These are phyloP conservation scores for Lochmaea crataegi DNA, from an alignment of 2,888 invertebrate species.

Conservation along the genomic window DNA sequence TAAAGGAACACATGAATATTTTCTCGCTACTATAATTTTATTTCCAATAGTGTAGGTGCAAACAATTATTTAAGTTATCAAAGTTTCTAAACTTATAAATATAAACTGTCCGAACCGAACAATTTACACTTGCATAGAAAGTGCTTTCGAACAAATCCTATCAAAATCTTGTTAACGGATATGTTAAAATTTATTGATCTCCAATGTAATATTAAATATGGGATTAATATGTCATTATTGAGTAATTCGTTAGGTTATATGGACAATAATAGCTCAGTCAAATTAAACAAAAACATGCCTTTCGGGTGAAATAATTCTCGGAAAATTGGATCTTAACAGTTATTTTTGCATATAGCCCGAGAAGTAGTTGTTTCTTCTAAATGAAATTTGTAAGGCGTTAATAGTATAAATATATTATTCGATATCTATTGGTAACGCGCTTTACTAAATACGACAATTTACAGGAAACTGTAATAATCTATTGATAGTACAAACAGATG, in stretches of 20 bases:
- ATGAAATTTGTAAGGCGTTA: too few species aligned
- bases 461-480: too few species aligned
- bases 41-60: not conserved
- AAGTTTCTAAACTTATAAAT: not conserved
- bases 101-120: not conserved
- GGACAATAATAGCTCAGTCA: not conserved
- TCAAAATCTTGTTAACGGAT: slow-evolving; percentile 23
- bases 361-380: too few species aligned
- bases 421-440: too few species aligned
- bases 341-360: too few species aligned
- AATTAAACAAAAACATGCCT: too few species aligned
- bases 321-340: too few species aligned
- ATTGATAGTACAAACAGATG: too few species aligned
- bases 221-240: not conserved
- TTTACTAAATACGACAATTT: too few species aligned
- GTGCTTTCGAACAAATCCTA: slow-evolving; percentile 10
- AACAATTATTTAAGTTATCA: not conserved
- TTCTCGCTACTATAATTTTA: not conserved
- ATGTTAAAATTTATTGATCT: not conserved
- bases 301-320: too few species aligned
- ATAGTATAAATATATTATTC: too few species aligned
- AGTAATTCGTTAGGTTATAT: not conserved
- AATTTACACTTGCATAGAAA: slow-evolving; percentile 25
- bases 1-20: slow-evolving; percentile 8
- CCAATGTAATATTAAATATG: not conserved